Base-by-base conservation (phyloP, 2,888 invertebrate genomes). In the Phorcus lineatus region DNA sequence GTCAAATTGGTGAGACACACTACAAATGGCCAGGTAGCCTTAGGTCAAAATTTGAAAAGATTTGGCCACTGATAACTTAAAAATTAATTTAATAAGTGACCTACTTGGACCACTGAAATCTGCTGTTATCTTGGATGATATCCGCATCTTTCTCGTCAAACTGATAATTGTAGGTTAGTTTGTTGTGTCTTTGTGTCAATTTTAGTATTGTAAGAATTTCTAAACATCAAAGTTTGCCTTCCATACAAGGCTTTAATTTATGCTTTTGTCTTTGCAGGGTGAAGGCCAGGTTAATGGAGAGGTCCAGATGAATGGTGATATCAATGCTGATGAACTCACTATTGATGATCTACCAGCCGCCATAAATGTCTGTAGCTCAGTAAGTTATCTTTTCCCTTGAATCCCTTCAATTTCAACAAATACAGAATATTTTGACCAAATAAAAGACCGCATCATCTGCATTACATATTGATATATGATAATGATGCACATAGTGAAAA, bases 321-420 rank as follows among this genome's bases (percentile, higher is more conserved):
- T 83, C 66, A 86, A 87, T 77, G 81, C 82, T 55, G 87, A 86
- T 57, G 87, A 88, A 52, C 82, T 90, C 55, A 85, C 87, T 17
- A 81, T 89, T 66, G 90, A 89, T 81, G 90, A 90, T 77, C 84
- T 90, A 24, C 90, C 90, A 22, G 78, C 84, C 9, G 77, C 86
- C 19, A 75, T 90, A 62, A 84, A 82, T 52, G 83, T 88, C 53
- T 82, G 82, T 78, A 77, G 82, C 28, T 74, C 80, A 54, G 86
- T 86, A 83, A 81, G 82, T 47, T 13, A 47, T 47, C 47, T 13
- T 11, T 47, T 47, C 13, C 4, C 4, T 47, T 13, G 4, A 9
- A 1, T 4, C 47, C 47, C 47, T 47, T 57, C 24, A 24, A 24
- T 17, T 24, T 57, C n/a, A n/a, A 16, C 57, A 7, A 57, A 1